phyloP scores from a whole-genome alignment of 2,888 invertebrate genomes.

The Pelosia muscerda region DNA sequence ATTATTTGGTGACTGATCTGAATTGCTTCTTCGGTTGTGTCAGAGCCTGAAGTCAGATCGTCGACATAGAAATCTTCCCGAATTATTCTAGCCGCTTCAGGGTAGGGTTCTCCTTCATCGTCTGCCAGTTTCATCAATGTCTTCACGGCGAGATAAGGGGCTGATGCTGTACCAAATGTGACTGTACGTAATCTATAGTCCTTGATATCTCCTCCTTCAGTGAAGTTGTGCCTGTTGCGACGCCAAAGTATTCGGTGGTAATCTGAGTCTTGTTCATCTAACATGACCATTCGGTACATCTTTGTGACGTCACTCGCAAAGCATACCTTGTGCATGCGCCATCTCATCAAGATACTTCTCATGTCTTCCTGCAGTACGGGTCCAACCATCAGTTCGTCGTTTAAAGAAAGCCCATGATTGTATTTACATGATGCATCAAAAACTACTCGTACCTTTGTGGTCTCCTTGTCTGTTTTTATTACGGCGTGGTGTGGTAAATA shows the following conservation, averaged over 20 bases:
- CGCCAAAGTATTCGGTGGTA: constrained; percentile 9
- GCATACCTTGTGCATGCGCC: constrained; percentile 23
- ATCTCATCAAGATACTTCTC: constrained; percentile 26
- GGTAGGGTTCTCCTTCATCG: neutral
- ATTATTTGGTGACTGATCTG: neutral
- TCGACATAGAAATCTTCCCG: neutral
- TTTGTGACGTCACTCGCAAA: constrained; percentile 21
- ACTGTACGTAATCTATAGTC: neutral
- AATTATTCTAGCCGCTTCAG: neutral
- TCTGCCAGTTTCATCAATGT: neutral
- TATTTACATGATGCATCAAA: too few relatives aligned
- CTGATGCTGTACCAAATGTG: neutral
- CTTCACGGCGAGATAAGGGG: neutral
- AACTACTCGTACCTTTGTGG: neutral
- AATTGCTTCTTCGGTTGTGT: neutral
- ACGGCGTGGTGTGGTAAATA: constrained; percentile 15
- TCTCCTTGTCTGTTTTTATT: constrained; percentile 8
- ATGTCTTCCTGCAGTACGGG: constrained; percentile 3
- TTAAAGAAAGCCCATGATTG: too few relatives aligned
- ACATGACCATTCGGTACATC: constrained; percentile 23
- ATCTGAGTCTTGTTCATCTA: constrained; percentile 6
- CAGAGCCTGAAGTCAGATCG: too few relatives aligned
- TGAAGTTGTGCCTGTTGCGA: neutral
- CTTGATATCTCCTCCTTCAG: neutral
- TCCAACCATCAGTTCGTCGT: too few relatives aligned